A percentile compares a stretch with the other conserved stretches of the same genome.
phyloP scores from a whole-genome alignment of 2,797 vertebrate species.

The Takifugu rubripes region DNA sequence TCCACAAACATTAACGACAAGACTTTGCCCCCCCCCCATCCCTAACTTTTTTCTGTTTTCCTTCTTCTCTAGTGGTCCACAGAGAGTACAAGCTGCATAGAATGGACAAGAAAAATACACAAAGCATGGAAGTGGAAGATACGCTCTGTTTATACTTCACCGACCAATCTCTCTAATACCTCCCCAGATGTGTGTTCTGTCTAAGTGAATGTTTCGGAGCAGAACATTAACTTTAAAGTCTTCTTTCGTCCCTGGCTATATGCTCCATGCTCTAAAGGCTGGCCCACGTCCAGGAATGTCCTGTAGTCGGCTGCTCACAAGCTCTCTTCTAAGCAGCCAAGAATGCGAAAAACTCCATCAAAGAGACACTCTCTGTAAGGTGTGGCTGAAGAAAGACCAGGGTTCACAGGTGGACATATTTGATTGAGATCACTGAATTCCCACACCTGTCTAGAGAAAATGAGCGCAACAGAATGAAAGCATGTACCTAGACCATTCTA shows the following conservation, averaged over 20 bases:
- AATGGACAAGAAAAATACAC: constrained; percentile 13
- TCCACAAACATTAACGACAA: constrained; percentile 31
- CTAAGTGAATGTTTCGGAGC: constrained; percentile 52
- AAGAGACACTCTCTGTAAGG: constrained; percentile 59
- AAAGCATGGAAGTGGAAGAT: constrained; percentile 25
- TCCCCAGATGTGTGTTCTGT: constrained; percentile 56
- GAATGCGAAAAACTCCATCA: constrained; percentile 72
- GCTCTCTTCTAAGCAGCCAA: constrained; percentile 63
- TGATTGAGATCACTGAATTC: constrained; percentile 50
- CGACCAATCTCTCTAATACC: constrained; percentile 28
- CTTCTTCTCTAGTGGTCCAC: constrained; percentile 10
- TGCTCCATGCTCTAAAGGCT: constrained; percentile 57
- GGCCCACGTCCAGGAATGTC: constrained; percentile 70
- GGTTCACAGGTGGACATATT: constrained; percentile 67
- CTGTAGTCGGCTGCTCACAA: constrained; percentile 60
- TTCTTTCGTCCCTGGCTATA: constrained; percentile 55
- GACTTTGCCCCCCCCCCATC: constrained; percentile 3
- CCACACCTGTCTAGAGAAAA: constrained; percentile 59
- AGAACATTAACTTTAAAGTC: constrained; percentile 73
- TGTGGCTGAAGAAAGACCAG: constrained; percentile 67
- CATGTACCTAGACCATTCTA: constrained; percentile 20
- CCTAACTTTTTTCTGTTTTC: neutral
- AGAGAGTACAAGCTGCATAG: neutral
- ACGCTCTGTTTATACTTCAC: constrained; percentile 30
- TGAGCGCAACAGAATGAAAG: constrained; percentile 20